phyloP scores from a whole-genome alignment of 2,888 invertebrate species.

The Cataglyphis altisquamis region DNA sequence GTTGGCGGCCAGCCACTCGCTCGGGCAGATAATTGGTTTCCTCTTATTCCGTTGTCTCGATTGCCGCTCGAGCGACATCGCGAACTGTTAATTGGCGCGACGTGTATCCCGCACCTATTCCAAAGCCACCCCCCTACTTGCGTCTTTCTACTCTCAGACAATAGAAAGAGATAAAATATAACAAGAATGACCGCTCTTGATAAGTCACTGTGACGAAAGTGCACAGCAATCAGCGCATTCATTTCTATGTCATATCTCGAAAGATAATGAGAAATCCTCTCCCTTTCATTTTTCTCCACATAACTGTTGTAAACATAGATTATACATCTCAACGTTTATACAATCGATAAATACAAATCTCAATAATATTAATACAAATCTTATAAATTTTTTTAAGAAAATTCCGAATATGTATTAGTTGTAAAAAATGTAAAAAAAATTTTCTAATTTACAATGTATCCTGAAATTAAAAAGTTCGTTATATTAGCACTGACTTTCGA shows the following conservation, averaged over 20 bases:
- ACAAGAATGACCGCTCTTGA: neutral
- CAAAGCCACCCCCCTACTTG: slow-evolving; percentile 18
- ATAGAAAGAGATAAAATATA: neutral
- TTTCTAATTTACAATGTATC: neutral
- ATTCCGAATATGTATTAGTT: neutral
- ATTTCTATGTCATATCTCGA: neutral
- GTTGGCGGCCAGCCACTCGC: slow-evolving; percentile 74
- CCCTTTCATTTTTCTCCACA: neutral
- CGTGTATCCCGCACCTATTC: slow-evolving; percentile 64
- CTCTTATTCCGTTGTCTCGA: slow-evolving; percentile 76
- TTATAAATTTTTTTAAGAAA: neutral
- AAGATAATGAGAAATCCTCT: neutral
- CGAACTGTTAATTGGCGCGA: slow-evolving; percentile 74
- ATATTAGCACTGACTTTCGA: slow-evolving; percentile 19
- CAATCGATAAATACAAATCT: neutral
- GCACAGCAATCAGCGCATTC: neutral
- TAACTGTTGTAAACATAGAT: neutral
- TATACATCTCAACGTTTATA: neutral
- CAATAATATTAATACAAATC: neutral
- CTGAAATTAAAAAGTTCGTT: slow-evolving; percentile 3
- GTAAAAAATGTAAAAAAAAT: neutral
- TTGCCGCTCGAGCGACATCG: slow-evolving; percentile 70
- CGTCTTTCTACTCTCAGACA: slow-evolving; percentile 9
- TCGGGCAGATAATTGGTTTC: slow-evolving; percentile 76
- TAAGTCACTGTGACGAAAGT: neutral